Evolutionary conservation across 2,888 invertebrate genomes (phyloP).

Genomic region (Scaptomyza flava): DNA sequence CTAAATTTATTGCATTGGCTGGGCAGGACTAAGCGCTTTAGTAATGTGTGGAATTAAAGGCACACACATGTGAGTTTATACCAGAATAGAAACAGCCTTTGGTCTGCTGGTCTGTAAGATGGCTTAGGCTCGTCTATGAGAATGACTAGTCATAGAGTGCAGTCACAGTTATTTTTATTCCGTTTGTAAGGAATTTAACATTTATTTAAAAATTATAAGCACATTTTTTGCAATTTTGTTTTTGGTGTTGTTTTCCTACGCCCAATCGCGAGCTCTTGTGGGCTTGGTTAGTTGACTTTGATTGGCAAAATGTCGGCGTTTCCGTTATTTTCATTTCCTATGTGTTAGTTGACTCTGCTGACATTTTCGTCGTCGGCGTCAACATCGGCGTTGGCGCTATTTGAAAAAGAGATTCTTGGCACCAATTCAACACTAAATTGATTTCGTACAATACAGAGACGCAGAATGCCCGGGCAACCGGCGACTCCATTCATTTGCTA

Average conservation of each 20-base stretch:
- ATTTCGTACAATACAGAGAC: constrained; percentile 80
- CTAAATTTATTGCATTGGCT: constrained; percentile 60
- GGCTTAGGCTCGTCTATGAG: constrained; percentile 53
- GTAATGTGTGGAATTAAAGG: constrained; percentile 49
- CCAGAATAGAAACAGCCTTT: constrained; percentile 32
- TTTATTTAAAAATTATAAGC: constrained; percentile 64
- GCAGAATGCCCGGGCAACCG: constrained; percentile 18
- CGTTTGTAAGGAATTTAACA: constrained; percentile 39
- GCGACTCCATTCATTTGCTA: constrained; percentile 58
- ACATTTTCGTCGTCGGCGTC: constrained; percentile 17
- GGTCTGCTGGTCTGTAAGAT: constrained; percentile 26
- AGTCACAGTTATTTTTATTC: constrained; percentile 17
- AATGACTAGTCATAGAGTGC: constrained; percentile 32
- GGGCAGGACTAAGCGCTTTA: constrained; percentile 51
- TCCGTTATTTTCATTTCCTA: constrained; percentile 60
- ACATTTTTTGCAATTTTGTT: constrained; percentile 48
- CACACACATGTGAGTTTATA: constrained; percentile 34
- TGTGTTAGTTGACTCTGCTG: constrained; percentile 46
- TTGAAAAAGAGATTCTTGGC: constrained; percentile 83
- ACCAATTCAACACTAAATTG: constrained; percentile 84
- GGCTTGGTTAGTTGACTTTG: constrained; percentile 51
- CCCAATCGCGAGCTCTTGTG: constrained; percentile 29
- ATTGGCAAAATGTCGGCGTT: constrained; percentile 53
- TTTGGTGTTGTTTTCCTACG: constrained; percentile 2
- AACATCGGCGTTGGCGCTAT: constrained; percentile 42